Conservation (phyloP, 2,797 vertebrate genomes). For the Enteromius argenteus region DNA sequence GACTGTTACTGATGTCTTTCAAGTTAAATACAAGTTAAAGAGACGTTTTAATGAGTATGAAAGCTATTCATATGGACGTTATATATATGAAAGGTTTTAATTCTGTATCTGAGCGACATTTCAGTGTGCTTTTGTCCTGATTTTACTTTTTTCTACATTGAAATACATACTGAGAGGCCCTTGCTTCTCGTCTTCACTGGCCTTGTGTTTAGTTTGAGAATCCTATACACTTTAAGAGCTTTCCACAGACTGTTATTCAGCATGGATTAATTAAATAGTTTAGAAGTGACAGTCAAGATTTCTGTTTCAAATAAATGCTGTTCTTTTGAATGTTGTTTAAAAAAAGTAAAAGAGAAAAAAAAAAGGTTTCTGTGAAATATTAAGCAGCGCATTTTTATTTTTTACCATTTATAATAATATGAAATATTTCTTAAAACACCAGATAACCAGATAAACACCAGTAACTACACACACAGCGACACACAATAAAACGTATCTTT, state of each 20-base stretch:
- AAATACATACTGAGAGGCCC: neutral
- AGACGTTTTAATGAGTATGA: neutral
- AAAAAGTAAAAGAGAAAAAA: neutral
- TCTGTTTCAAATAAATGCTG: neutral
- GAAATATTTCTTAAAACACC: neutral
- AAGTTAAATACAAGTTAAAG: conserved; percentile 10
- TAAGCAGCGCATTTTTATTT: neutral
- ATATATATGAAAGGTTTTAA: neutral
- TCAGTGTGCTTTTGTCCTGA: neutral
- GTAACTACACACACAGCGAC: neutral
- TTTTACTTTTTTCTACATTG: neutral
- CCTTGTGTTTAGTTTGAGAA: neutral
- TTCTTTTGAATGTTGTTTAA: neutral
- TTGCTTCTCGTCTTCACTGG: neutral
- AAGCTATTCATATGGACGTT: conserved; percentile 6
- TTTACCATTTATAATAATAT: neutral
- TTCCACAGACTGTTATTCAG: neutral
- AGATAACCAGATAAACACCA: neutral
- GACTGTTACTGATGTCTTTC: conserved; percentile 20
- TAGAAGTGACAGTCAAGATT: neutral
- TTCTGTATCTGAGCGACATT: neutral
- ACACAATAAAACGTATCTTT: neutral
- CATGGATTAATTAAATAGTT: neutral
- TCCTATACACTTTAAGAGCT: neutral
- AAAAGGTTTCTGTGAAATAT: neutral